These are phyloP conservation scores for Lucinisca nassula DNA, from an alignment of 2,888 invertebrate genomes.

Conservation along the genomic window DNA sequence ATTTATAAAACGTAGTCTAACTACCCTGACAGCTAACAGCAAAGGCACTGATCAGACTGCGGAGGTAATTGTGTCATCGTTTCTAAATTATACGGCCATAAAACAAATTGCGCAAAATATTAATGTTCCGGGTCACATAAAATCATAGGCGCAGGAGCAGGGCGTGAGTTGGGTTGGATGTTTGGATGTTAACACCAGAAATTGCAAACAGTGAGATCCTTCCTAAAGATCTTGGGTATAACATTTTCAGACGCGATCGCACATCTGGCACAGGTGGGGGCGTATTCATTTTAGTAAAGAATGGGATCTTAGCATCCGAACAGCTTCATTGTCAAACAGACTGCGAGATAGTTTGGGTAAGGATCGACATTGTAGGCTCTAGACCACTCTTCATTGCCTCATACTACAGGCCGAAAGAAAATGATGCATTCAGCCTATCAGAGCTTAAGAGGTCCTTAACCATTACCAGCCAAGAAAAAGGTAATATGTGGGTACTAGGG, in stretches of 20 bases:
- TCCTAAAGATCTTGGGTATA: neutral
- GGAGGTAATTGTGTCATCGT: too few species aligned
- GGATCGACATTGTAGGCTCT: conserved; percentile 8
- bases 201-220: neutral
- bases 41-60: too few species aligned
- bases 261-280: neutral
- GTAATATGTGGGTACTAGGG: neutral
- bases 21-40: too few species aligned
- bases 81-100: too few species aligned
- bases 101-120: too few species aligned
- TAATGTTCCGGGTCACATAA: too few species aligned
- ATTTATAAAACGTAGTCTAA: too few species aligned
- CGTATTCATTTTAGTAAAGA: neutral
- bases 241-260: neutral
- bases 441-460: neutral
- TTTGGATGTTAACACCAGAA: neutral
- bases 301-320: neutral
- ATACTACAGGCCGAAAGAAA: too few species aligned
- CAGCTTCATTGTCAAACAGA: conserved; percentile 22
- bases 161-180: neutral
- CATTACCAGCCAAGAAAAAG: neutral
- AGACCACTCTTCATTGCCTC: too few species aligned
- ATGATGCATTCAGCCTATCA: too few species aligned
- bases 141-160: too few species aligned
- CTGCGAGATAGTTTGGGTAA: conserved; percentile 39